phyloP scores from a whole-genome alignment of 2,888 invertebrate species.

The Hydriomena furcata region DNA sequence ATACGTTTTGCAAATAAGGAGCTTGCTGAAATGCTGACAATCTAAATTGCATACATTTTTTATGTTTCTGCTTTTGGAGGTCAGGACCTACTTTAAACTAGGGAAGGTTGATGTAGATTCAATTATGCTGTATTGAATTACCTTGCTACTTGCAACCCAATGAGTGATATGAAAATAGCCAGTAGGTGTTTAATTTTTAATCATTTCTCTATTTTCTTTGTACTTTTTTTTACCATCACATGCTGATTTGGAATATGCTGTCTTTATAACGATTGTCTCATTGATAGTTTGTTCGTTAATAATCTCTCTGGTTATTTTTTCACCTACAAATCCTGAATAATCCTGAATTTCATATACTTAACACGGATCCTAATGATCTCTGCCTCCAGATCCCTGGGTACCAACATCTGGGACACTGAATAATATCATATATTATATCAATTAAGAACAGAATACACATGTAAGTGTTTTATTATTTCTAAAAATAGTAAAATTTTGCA shows the following conservation, averaged over 20 bases:
- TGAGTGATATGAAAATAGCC: too few species aligned
- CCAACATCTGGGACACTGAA: constrained; percentile 4
- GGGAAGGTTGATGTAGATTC: neutral
- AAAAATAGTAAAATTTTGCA: too few species aligned
- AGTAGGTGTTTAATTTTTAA: too few species aligned
- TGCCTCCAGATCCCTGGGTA: neutral
- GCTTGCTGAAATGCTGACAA: neutral
- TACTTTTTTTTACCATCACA: too few species aligned
- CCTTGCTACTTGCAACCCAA: too few species aligned
- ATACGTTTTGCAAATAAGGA: constrained; percentile 6
- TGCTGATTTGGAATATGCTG: too few species aligned
- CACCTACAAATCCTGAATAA: neutral
- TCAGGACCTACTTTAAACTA: too few species aligned
- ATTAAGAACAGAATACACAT: neutral
- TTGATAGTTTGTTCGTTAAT: too few species aligned
- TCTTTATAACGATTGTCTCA: too few species aligned
- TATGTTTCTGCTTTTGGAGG: neutral
- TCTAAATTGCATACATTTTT: neutral
- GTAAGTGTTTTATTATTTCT: neutral
- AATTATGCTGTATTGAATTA: too few species aligned
- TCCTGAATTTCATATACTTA: neutral
- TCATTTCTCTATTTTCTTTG: too few species aligned
- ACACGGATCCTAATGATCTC: constrained; percentile 7
- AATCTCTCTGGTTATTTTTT: too few species aligned
- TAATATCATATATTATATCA: neutral